A percentile compares a stretch with the other conserved stretches of the same genome.
Evolutionary conservation across 2,797 vertebrate species (phyloP).

Genomic region (Fistularia commersonii): DNA sequence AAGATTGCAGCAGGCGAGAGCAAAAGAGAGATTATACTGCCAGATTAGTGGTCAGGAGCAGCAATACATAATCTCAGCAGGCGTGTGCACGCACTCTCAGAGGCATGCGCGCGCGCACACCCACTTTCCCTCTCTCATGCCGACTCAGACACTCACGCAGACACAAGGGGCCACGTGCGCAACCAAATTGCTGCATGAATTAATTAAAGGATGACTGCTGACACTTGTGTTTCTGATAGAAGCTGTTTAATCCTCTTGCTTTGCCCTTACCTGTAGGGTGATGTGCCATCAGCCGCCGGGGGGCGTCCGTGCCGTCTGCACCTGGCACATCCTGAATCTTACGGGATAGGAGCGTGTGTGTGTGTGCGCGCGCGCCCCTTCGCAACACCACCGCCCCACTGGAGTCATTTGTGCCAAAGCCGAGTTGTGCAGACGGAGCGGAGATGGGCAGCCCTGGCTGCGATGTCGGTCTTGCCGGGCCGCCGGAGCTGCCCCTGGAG

Average conservation of each 20-base stretch:
- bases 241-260: slow-evolving; percentile 54
- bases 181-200: slow-evolving; percentile 58
- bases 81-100: slow-evolving; percentile 17
- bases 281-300: slow-evolving; percentile 68
- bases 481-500: slow-evolving; percentile 83
- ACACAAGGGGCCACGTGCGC: slow-evolving; percentile 53
- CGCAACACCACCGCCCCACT: slow-evolving; percentile 47
- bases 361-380: slow-evolving; percentile 21
- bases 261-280: slow-evolving; percentile 64
- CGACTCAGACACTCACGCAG: slow-evolving; percentile 27
- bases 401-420: slow-evolving; percentile 67
- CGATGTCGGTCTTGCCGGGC: slow-evolving; percentile 78
- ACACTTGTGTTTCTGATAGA: slow-evolving; percentile 57
- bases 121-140: slow-evolving; percentile 24
- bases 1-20: slow-evolving; percentile 75
- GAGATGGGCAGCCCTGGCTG: slow-evolving; percentile 88
- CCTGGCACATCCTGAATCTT: slow-evolving; percentile 59
- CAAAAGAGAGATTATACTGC: slow-evolving; percentile 78
- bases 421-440: slow-evolving; percentile 41
- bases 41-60: slow-evolving; percentile 78
- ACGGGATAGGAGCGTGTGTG: slow-evolving; percentile 65
- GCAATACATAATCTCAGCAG: slow-evolving; percentile 72
- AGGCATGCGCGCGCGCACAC: slow-evolving; percentile 22
- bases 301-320: slow-evolving; percentile 70
- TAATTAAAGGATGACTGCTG: slow-evolving; percentile 45